Evolutionary conservation across 2,888 invertebrate species (phyloP).

Genomic region (Hypsopygia costalis): DNA sequence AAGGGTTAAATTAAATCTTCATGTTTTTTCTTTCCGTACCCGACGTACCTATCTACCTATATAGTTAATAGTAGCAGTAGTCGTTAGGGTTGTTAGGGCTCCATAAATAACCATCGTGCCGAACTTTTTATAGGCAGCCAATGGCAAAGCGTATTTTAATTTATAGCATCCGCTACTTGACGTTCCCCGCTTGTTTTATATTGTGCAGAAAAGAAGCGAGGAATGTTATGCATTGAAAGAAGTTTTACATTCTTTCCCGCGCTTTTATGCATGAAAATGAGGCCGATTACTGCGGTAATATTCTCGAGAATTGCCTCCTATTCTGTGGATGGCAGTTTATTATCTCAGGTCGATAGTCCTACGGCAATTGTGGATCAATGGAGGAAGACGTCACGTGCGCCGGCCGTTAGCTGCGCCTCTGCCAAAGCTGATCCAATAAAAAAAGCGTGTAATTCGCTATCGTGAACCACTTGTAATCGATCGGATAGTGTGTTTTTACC

Average conservation of each 20-base stretch:
- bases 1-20: too few species aligned
- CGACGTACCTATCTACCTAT: too few species aligned
- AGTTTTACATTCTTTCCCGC: slow-evolving; percentile 13
- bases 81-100: too few species aligned
- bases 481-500: slow-evolving; percentile 29
- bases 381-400: slow-evolving; percentile 51
- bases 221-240: neutral
- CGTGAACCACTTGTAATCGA: slow-evolving; percentile 23
- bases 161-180: too few species aligned
- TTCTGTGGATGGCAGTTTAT: slow-evolving; percentile 11
- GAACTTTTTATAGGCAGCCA: too few species aligned
- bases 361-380: slow-evolving; percentile 44
- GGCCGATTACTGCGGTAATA: neutral
- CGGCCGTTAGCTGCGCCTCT: slow-evolving; percentile 26
- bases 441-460: slow-evolving; percentile 28
- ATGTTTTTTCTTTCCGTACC: too few species aligned
- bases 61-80: too few species aligned
- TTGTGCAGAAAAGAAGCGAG: too few species aligned
- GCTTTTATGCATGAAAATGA: slow-evolving; percentile 7
- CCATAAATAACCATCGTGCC: too few species aligned
- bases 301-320: slow-evolving; percentile 3
- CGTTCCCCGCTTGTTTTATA: too few species aligned
- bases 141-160: too few species aligned
- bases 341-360: slow-evolving; percentile 19
- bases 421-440: slow-evolving; percentile 23